phyloP scores from a whole-genome alignment of 2,888 invertebrate species.

The Acanthoscelides obtectus region DNA sequence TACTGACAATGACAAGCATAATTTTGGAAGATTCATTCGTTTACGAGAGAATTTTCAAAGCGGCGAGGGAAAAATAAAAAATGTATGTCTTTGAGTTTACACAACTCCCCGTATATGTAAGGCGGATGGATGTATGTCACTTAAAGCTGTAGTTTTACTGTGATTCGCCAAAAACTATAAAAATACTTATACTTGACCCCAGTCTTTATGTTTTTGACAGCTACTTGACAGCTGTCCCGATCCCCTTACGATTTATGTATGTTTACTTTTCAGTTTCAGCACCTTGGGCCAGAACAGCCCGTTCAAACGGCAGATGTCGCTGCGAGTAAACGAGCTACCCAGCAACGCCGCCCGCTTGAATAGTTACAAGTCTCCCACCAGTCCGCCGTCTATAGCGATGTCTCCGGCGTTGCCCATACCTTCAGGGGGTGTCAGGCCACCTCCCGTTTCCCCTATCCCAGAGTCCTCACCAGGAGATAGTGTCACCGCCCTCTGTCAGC shows the following conservation, averaged over 20 bases:
- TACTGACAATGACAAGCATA: too few species aligned
- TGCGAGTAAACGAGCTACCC: conserved; percentile 91
- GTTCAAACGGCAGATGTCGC: conserved; percentile 93
- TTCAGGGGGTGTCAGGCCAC: conserved; percentile 26
- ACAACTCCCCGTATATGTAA: too few species aligned
- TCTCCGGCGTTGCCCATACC: not conserved
- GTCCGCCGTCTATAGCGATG: conserved; percentile 22
- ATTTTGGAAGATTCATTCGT: too few species aligned
- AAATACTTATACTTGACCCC: too few species aligned
- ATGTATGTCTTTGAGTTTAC: too few species aligned
- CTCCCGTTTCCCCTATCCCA: conserved; percentile 71
- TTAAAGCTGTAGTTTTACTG: too few species aligned
- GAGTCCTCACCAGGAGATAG: conserved; percentile 68
- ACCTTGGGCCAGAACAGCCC: conserved; percentile 76
- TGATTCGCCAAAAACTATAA: too few species aligned
- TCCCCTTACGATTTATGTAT: not conserved
- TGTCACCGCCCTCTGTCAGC: conserved; percentile 71
- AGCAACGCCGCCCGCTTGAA: conserved; percentile 83
- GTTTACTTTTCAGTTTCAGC: conserved; percentile 53
- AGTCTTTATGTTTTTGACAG: too few species aligned
- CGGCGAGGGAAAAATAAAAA: too few species aligned
- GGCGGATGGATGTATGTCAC: too few species aligned
- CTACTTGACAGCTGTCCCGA: not conserved
- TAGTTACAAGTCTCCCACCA: conserved; percentile 41
- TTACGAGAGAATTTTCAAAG: too few species aligned